Evolutionary conservation across 2,797 vertebrate genomes (phyloP).

Genomic region (Myripristis jacobus): DNA sequence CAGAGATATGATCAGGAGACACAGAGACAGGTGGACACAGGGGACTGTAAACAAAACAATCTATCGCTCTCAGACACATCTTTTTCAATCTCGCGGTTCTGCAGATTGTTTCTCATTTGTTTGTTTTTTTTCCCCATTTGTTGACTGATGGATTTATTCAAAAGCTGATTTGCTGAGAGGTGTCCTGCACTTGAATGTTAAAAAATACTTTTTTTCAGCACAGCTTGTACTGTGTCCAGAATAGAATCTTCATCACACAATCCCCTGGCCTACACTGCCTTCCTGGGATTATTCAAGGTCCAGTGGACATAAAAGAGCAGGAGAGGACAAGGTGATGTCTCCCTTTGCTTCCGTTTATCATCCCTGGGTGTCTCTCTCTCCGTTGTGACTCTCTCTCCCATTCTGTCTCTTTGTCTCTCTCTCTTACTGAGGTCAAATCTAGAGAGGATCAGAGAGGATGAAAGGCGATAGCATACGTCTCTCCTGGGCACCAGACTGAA

Average conservation of each 20-base stretch:
- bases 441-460: constrained; percentile 36
- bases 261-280: constrained; percentile 32
- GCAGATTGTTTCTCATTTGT: constrained; percentile 30
- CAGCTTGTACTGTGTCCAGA: constrained; percentile 28
- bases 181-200: constrained; percentile 20
- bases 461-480: constrained; percentile 40
- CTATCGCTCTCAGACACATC: constrained; percentile 1
- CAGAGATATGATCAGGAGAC: constrained; percentile 7
- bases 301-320: constrained; percentile 36
- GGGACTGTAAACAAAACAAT: constrained; percentile 22
- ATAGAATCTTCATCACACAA: constrained; percentile 44
- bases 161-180: background rate
- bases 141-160: constrained; percentile 40
- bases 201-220: background rate
- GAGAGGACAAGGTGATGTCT: constrained; percentile 51
- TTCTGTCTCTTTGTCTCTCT: constrained; percentile 25
- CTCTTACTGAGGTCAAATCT: constrained; percentile 52
- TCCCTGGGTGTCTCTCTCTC: constrained; percentile 49
- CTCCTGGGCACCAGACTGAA: constrained; percentile 27
- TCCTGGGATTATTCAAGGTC: constrained; percentile 52
- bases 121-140: constrained; percentile 30
- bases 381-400: constrained; percentile 10
- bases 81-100: constrained; percentile 13
- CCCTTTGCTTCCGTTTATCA: constrained; percentile 35
- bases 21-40: constrained; percentile 9